Evolutionary conservation across 2,797 vertebrate species (phyloP).

Genomic region (Lophura swinhoii): DNA sequence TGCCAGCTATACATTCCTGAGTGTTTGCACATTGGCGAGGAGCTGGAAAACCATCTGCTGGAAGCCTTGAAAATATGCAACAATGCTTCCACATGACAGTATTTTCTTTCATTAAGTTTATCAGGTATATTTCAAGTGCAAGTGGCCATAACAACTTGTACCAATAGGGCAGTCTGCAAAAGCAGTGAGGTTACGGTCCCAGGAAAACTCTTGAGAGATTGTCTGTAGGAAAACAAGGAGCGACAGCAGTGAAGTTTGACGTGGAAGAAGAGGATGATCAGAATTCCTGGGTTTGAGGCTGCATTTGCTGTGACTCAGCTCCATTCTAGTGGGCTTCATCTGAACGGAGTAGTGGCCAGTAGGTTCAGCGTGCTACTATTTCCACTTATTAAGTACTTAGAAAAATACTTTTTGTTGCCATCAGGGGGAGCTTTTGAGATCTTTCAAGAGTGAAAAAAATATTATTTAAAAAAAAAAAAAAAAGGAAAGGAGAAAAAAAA

Average conservation of each 20-base stretch:
- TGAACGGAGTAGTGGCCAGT: not conserved
- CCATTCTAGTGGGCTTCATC: not conserved
- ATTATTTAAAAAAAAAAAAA: not conserved
- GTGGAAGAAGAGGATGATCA: not conserved
- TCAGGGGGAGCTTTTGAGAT: conserved; percentile 86
- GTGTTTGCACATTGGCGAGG: not conserved
- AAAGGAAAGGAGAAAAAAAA: not conserved
- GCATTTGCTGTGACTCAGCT: not conserved
- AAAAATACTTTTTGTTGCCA: conserved; percentile 79
- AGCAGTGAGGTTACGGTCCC: not conserved
- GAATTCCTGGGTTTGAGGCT: not conserved
- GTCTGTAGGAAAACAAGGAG: not conserved
- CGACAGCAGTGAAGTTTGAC: accelerated
- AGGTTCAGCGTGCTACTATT: conserved; percentile 45
- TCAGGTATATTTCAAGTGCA: not conserved
- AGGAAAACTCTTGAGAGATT: not conserved
- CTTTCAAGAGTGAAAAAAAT: conserved; percentile 70
- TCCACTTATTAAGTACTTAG: conserved; percentile 66
- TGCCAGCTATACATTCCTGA: not conserved
- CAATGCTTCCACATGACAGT: not conserved
- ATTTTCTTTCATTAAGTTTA: not conserved
- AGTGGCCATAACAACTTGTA: not conserved
- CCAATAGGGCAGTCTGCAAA: not conserved
- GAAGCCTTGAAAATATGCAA: not conserved
- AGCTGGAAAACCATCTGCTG: not conserved